Evolutionary conservation across 1,140 invertebrate species (phyloP).

Genomic region (Popillia japonica): DNA sequence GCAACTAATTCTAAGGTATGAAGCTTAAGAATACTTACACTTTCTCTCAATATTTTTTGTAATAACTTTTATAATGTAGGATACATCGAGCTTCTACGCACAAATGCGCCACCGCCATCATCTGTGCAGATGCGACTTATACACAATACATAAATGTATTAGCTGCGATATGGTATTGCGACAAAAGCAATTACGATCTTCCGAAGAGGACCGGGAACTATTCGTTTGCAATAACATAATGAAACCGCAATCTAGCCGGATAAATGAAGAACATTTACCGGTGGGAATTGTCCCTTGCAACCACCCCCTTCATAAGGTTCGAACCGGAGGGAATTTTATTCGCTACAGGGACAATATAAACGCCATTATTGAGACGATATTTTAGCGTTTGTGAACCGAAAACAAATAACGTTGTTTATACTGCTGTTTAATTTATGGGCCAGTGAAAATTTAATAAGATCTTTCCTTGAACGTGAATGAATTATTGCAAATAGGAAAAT

Average conservation of each 20-base stretch:
- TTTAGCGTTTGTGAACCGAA: background rate
- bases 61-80: no score
- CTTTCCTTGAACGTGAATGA: no score
- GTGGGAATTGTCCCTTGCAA: constrained; percentile 8
- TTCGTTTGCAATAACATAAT: constrained; percentile 19
- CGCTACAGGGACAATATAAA: constrained; percentile 17
- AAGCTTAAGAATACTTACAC: no score
- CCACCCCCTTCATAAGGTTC: background rate
- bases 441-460: background rate
- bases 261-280: constrained; percentile 24
- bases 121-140: background rate
- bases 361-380: constrained; percentile 30
- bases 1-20: no score
- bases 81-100: no score
- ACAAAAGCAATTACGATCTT: constrained; percentile 17
- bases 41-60: no score
- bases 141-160: background rate
- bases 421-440: constrained; percentile 1
- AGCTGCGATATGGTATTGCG: background rate
- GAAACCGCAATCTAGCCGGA: constrained; percentile 27
- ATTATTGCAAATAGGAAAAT: no score
- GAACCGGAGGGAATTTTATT: background rate
- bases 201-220: background rate
- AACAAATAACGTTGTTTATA: background rate
- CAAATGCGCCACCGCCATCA: no score